Base-by-base conservation (phyloP, 1,140 invertebrate species). In the Pachyrhynchus sulphureomaculatus region DNA sequence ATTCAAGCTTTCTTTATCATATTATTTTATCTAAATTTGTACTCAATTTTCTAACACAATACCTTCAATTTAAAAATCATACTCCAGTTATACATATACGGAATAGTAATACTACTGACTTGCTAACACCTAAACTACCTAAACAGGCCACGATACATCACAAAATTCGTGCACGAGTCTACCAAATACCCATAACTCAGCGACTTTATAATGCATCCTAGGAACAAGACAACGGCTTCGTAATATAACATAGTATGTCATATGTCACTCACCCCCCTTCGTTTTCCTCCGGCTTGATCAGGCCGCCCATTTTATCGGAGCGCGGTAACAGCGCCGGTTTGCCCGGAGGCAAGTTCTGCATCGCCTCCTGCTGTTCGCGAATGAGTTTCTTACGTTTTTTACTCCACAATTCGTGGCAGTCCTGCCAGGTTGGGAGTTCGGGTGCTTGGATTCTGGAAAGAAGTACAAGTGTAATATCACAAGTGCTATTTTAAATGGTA, bases 351-450 rank as follows among this genome's bases (percentile, higher is more conserved):
- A 75, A 62, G 70, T 79, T 65, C 68, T 76, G 72, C 58, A 79
- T 74, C 20, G 81, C 79, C 59, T 88, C 88, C 72, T 90, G 86
- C 70, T 92, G 88, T 70, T 92, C 90, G 26, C 88, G 79, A 66
- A 91, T 80, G 74, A 93, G 91, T 12, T 87, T 79, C 69, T 91
- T 83, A 32, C 91, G 83, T 75, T 92, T 92, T 78, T 99, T 99
- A 68, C 93, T 95, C 96, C 96, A 99, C 70, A 99, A 82, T 79
- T 99, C 97, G 80, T 99, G 97, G 78, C 97, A 99, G 80, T 99
- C 97, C 82, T 99, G 96, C 86, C 93, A 93, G 21, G 88, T 92
- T 0, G 97, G 97, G 61, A 98, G 76, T 70, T 90, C 84, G 9
- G 90, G 89, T 13, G 85, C 85, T 53, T 86, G 83, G 86, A 92